Conservation (phyloP, 35 echinoderm and acorn worm genomes). For the Heliocidaris tuberculata region DNA sequence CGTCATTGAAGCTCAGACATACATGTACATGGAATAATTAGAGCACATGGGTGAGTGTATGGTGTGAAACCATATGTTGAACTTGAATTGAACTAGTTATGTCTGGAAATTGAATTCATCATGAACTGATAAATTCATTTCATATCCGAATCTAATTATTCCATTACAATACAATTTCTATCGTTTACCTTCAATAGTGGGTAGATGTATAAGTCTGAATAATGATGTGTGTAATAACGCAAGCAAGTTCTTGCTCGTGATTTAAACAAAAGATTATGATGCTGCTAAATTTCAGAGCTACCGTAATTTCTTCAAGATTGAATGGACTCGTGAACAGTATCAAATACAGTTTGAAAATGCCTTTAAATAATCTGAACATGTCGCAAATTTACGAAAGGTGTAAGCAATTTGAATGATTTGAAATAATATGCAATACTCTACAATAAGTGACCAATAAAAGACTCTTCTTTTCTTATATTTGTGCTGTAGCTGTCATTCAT, state of each 20-base stretch:
- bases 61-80: not conserved
- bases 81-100: conserved; percentile 7
- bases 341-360: no score
- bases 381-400: no score
- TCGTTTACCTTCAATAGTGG: not conserved
- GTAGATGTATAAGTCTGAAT: not conserved
- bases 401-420: no score
- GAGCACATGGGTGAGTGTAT: not conserved
- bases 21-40: not conserved
- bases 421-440: no score
- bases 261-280: no score
- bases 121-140: not conserved
- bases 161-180: not conserved
- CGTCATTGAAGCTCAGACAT: not conserved
- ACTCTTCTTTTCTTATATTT: no score
- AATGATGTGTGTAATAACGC: not conserved
- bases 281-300: no score
- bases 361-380: no score
- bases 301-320: no score
- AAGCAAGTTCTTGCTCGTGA: no score
- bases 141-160: not conserved
- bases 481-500: not conserved
- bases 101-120: not conserved
- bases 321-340: no score
- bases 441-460: no score